Conservation (phyloP, 2,888 invertebrate species). For the Prosopocoilus inquinatus region DNA sequence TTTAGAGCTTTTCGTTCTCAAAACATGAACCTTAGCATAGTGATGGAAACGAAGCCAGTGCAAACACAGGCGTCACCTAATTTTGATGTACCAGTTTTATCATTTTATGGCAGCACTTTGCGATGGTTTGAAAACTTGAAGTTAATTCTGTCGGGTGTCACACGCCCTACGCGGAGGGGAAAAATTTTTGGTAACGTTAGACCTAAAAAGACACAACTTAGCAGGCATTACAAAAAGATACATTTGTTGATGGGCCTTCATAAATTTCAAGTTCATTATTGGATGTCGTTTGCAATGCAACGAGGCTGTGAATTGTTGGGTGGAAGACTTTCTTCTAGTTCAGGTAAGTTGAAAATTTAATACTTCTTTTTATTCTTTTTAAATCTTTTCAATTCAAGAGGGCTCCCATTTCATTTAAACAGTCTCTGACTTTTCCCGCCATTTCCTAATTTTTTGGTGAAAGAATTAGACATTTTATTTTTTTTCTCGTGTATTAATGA, state of each 20-base stretch:
- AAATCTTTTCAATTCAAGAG: no score
- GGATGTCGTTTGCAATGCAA: slow-evolving; percentile 97
- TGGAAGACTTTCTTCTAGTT: slow-evolving; percentile 77
- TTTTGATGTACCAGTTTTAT: slow-evolving; percentile 65
- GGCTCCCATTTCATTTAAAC: no score
- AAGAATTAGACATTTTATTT: background rate
- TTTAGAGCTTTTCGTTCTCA: slow-evolving; percentile 92
- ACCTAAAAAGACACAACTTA: slow-evolving; percentile 86
- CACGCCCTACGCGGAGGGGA: slow-evolving; percentile 91
- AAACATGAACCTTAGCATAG: slow-evolving; percentile 75
- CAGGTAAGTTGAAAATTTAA: slow-evolving; percentile 48
- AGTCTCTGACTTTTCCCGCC: no score
- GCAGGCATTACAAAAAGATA: slow-evolving; percentile 87
- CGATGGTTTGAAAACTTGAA: slow-evolving; percentile 96
- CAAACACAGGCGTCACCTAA: slow-evolving; percentile 49
- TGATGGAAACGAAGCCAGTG: slow-evolving; percentile 70
- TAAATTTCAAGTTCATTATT: slow-evolving; percentile 86
- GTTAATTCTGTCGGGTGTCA: slow-evolving; percentile 86
- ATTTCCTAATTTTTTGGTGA: background rate
- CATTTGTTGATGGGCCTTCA: slow-evolving; percentile 85
- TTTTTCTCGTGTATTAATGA: no score
- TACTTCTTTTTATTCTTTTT: background rate
- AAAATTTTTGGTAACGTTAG: slow-evolving; percentile 80
- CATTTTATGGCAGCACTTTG: slow-evolving; percentile 90
- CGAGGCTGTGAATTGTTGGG: slow-evolving; percentile 86